Evolutionary conservation across 2,797 vertebrate genomes (phyloP).

Genomic region (Halcyon leucocephala): DNA sequence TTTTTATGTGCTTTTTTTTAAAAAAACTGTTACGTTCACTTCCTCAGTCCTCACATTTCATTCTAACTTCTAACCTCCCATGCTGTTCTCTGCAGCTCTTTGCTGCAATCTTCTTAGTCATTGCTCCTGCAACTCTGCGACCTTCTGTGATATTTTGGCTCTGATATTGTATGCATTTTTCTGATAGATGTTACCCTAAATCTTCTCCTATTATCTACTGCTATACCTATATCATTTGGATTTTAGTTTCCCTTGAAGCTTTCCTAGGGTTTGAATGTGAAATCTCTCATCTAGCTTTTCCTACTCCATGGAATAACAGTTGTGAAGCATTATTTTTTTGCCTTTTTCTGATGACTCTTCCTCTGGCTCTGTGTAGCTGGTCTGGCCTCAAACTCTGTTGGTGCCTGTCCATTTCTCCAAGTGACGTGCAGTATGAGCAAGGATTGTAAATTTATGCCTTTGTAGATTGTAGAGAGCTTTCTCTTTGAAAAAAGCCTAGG

Average conservation of each 20-base stretch:
- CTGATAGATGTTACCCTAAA: neutral
- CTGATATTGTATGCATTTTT: neutral
- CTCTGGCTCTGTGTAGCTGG: neutral
- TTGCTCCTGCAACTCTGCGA: neutral
- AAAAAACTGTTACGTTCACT: neutral
- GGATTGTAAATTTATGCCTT: neutral
- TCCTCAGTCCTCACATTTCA: neutral
- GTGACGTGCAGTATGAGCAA: neutral
- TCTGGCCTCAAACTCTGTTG: neutral
- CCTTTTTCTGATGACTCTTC: neutral
- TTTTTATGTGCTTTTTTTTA: neutral
- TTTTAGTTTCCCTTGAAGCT: neutral
- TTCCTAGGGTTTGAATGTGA: neutral
- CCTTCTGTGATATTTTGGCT: neutral
- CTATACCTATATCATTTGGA: neutral
- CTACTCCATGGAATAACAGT: neutral
- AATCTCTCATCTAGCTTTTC: neutral
- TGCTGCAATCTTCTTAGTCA: neutral
- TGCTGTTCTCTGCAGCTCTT: neutral
- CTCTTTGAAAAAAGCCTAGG: neutral
- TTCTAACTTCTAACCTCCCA: neutral
- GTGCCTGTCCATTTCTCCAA: neutral
- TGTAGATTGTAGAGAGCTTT: neutral
- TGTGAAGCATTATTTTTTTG: neutral
- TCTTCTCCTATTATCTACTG: neutral